Evolutionary conservation across 2,113 vertebrate species (phyloP), one percentile per base, ranked within the genome.

Genomic region (Kryptolebias marmoratus): DNA sequence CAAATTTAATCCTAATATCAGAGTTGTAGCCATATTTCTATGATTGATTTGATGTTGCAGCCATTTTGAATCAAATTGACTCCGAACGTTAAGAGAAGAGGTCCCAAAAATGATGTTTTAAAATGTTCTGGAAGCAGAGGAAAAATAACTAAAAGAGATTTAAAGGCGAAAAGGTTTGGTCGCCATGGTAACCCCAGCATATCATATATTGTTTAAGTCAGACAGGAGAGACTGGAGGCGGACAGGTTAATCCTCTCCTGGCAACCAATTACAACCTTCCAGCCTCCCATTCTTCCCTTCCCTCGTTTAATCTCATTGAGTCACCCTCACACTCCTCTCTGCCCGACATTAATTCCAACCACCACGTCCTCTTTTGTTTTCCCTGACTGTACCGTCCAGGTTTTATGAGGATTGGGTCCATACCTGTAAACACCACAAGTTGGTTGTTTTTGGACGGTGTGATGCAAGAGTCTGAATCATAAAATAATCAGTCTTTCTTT

Each of bases 181-280:
- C 79, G 59, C 75, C 63, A 58, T 8, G 14, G 89, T 45, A 74
- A 85, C 81, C 0, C 1, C 30, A 64, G 49, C 66, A 68, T 82
- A 71, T 59, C 68, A 65, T 64, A 57, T 68, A 79, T 82, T 82
- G 77, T 86, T 76, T 52, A 76, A 81, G 68, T 64, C 70, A 58
- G 36, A 50, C 79, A 77, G 79, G 77, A 80, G 90, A 86, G 78
- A 77, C 81, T 81, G 78, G 61, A 87, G 74, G 87, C 83, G 80
- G 90, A 89, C 86, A 80, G 79, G 83, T 89, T 91, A 90, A 91
- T 90, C 89, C 88, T 89, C 79, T 84, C 47, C 54, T 60, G 69
- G 86, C 83, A 85, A 77, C 89, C 85, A 83, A 88, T 87, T 89
- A 88, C 77, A 80, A 52, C 77, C 79, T 77, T 76, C 80, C 60